These are phyloP conservation scores for Cynopterus brachyotis DNA, from an alignment of 2,113 vertebrate genomes.

Conservation along the genomic window DNA sequence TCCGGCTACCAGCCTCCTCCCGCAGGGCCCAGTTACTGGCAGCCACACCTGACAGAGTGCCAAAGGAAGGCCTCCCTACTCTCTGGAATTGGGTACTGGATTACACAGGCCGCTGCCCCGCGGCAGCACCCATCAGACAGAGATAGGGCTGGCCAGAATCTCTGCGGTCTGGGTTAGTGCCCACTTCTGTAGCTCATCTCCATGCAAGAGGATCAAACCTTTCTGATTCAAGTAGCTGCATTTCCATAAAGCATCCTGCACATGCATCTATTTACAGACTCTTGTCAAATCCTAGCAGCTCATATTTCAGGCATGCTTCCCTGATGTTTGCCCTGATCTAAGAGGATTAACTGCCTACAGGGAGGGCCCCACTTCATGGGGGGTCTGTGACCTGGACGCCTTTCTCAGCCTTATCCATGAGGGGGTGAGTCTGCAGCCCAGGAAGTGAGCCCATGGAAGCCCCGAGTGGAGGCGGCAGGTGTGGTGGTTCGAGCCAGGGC, in stretches of 20 bases:
- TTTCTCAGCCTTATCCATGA: not conserved
- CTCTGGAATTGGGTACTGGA: not conserved
- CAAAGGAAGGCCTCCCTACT: not conserved
- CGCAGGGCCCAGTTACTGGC: not conserved
- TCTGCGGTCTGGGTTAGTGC: not conserved
- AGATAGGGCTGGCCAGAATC: fast-evolving
- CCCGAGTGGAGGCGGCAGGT: not conserved
- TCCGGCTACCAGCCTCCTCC: not conserved
- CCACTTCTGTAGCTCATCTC: not conserved
- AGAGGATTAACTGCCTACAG: not conserved
- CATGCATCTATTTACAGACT: not conserved
- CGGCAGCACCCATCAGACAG: not conserved
- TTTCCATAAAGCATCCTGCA: not conserved
- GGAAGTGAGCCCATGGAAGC: not conserved
- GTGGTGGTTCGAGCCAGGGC: not conserved
- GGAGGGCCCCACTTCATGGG: not conserved
- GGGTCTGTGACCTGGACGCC: not conserved
- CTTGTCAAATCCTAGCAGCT: not conserved
- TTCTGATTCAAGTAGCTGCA: not conserved
- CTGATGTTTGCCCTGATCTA: not conserved
- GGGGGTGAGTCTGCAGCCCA: not conserved
- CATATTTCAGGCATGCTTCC: not conserved
- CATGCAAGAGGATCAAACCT: not conserved
- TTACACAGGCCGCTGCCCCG: not conserved
- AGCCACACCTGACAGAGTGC: not conserved